Percentiles rank a stretch among this genome's conserved stretches.
Conservation (phyloP, 2,888 invertebrate genomes). For the Biston stratarius region DNA sequence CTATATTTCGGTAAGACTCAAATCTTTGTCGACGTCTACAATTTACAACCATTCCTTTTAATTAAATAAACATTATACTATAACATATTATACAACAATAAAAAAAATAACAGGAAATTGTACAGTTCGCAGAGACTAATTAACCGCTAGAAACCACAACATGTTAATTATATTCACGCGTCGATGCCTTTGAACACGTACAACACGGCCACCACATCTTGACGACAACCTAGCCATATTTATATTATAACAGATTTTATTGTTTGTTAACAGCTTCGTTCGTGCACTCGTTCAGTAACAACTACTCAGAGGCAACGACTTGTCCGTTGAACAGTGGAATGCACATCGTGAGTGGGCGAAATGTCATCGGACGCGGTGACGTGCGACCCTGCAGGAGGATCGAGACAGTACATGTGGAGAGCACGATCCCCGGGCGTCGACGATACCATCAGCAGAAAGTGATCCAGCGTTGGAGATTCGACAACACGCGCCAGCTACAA, state of each 20-base stretch:
- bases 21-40: too few species aligned
- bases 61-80: too few species aligned
- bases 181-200: too few species aligned
- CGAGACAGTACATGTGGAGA: neutral
- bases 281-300: constrained; percentile 11
- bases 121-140: neutral
- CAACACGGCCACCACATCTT: too few species aligned
- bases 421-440: neutral
- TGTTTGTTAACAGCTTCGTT: constrained; percentile 27
- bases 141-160: neutral
- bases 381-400: neutral
- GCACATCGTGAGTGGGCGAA: constrained; percentile 4
- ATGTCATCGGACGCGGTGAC: neutral
- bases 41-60: too few species aligned
- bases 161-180: neutral
- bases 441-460: constrained; percentile 42
- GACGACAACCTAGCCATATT: too few species aligned
- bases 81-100: too few species aligned
- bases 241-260: neutral
- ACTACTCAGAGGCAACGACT: constrained; percentile 51
- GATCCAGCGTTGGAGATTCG: constrained; percentile 65
- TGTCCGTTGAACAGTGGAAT: constrained; percentile 12
- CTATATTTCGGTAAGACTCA: neutral
- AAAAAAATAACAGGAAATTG: too few species aligned
- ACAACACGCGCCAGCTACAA: constrained; percentile 58